phyloP scores from a whole-genome alignment of 2,113 vertebrate species.

The Buteo buteo region DNA sequence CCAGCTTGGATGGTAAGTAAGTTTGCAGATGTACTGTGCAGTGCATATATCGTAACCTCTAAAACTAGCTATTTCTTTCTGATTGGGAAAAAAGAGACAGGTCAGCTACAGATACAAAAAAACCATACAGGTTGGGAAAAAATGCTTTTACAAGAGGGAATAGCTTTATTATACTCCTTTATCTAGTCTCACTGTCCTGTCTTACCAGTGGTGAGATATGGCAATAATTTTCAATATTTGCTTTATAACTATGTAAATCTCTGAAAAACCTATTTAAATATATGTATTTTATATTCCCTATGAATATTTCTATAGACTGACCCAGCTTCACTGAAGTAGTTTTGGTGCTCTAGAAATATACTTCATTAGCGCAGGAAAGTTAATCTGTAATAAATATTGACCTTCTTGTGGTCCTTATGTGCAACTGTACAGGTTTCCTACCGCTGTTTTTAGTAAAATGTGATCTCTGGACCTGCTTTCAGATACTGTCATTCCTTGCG shows the following conservation, averaged over 20 bases:
- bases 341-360: not conserved
- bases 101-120: not conserved
- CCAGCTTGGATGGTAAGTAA: constrained; percentile 74
- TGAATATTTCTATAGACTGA: not conserved
- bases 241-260: not conserved
- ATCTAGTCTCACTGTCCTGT: not conserved
- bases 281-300: not conserved
- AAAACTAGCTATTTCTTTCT: not conserved
- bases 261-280: not conserved
- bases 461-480: constrained; percentile 66
- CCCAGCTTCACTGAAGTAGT: not conserved
- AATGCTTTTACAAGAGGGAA: not conserved
- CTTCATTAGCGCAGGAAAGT: not conserved
- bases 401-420: constrained; percentile 40
- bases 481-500: constrained; percentile 77
- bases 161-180: not conserved
- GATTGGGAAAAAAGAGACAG: not conserved
- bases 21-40: not conserved
- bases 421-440: constrained; percentile 45
- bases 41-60: not conserved
- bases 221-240: not conserved
- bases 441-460: constrained; percentile 57
- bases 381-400: not conserved
- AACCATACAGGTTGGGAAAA: accelerated
- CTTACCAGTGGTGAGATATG: not conserved